Conservation (phyloP, 2,113 vertebrate genomes). For the Elaphurus davidianus region DNA sequence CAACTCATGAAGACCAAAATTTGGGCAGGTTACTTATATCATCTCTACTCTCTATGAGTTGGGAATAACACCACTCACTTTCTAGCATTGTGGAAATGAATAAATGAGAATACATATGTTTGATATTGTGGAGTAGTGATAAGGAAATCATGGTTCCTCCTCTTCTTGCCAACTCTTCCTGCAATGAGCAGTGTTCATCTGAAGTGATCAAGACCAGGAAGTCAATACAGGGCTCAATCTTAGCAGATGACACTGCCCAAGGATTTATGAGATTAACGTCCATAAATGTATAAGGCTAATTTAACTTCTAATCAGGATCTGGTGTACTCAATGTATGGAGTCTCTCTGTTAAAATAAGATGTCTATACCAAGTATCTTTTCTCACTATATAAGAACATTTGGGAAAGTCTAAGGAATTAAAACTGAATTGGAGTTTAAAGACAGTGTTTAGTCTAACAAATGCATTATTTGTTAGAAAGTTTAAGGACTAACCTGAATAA, state of each 20-base stretch:
- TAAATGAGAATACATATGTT: neutral
- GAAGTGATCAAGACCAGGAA: neutral
- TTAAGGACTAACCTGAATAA: neutral
- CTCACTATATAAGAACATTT: neutral
- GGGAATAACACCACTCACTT: neutral
- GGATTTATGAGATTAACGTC: neutral
- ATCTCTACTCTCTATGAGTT: neutral
- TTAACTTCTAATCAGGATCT: neutral
- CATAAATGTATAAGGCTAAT: neutral
- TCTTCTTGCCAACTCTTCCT: neutral
- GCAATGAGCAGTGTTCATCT: neutral
- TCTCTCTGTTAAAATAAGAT: neutral
- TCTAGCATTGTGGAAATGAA: neutral
- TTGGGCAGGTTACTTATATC: neutral
- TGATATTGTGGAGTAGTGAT: neutral
- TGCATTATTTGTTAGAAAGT: neutral
- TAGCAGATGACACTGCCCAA: neutral
- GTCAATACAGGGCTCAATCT: neutral
- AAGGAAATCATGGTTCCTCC: neutral
- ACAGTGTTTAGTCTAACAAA: constrained; percentile 32
- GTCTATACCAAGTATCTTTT: neutral
- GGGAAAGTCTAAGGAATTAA: neutral
- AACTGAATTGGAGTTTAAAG: constrained; percentile 22
- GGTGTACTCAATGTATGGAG: neutral
- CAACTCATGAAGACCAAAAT: neutral